phyloP scores from a whole-genome alignment of 1,140 invertebrate genomes.

The Plodia interpunctella region DNA sequence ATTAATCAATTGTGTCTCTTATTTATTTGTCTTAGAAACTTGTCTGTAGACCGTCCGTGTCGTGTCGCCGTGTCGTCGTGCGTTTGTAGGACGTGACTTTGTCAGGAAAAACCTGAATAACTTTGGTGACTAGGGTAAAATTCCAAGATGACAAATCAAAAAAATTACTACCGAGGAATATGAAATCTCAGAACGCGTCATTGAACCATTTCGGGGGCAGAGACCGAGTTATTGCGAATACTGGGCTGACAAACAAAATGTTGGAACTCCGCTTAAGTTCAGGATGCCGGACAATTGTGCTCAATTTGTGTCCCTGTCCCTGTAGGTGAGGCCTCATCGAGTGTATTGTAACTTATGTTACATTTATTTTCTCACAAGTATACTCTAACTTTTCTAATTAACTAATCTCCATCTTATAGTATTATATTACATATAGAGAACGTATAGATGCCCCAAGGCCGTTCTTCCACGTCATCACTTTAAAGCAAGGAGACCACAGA shows the following conservation, averaged over 20 bases:
- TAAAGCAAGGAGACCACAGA: not conserved
- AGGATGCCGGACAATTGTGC: conserved; percentile 25
- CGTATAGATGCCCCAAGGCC: conserved; percentile 27
- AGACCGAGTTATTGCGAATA: conserved; percentile 35
- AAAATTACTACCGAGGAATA: conserved; percentile 30
- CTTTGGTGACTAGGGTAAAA: not conserved
- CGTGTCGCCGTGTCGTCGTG: no score
- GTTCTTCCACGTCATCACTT: conserved; percentile 21
- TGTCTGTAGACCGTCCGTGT: no score
- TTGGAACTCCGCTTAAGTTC: conserved; percentile 16
- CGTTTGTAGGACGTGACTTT: no score
- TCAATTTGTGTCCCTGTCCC: conserved; percentile 21
- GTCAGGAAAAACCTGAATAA: no score
- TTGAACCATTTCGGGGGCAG: conserved; percentile 46
- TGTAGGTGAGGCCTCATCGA: not conserved
- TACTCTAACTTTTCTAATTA: no score
- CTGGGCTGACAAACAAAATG: conserved; percentile 19
- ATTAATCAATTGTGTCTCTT: no score
- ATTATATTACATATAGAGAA: conserved; percentile 46
- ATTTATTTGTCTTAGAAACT: no score
- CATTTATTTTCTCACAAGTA: no score
- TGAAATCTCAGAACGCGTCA: conserved; percentile 30
- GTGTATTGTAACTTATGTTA: no score
- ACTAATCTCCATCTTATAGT: no score
- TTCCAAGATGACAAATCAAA: not conserved